Conservation (phyloP, 2,797 vertebrate genomes). For the Amblyraja radiata region DNA sequence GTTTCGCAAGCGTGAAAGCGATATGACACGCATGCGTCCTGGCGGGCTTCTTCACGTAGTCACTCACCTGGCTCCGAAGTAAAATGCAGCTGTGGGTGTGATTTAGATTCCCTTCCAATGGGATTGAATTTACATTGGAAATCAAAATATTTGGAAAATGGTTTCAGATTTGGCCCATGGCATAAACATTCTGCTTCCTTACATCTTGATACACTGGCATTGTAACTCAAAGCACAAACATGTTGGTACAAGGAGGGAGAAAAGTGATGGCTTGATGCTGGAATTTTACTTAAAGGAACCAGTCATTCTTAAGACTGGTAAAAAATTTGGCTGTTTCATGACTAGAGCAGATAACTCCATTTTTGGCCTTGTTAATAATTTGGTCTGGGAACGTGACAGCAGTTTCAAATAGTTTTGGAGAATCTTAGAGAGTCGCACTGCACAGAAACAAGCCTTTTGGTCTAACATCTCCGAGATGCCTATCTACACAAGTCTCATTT, state of each 20-base stretch:
- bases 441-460: too few relatives aligned
- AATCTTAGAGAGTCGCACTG: too few relatives aligned
- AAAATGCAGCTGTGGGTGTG: neutral
- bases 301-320: neutral
- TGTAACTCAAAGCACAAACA: neutral
- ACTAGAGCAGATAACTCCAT: constrained; percentile 12
- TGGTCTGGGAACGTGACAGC: neutral
- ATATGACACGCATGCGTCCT: too few relatives aligned
- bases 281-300: neutral
- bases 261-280: neutral
- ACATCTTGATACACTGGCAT: constrained; percentile 10
- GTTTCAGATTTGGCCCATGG: constrained; percentile 5
- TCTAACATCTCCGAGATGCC: too few relatives aligned
- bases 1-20: too few relatives aligned
- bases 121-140: constrained; percentile 13
- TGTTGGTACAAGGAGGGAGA: neutral
- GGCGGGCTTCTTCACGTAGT: too few relatives aligned
- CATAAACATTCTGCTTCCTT: constrained; percentile 28
- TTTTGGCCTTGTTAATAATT: constrained; percentile 25
- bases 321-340: neutral
- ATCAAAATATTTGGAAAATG: constrained; percentile 36
- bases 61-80: too few relatives aligned
- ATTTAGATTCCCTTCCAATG: neutral
- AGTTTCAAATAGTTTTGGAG: neutral
- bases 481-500: too few relatives aligned